Evolutionary conservation across 1,140 invertebrate species (phyloP), one percentile per base, ranked within the genome.

Genomic region (Lineus longissimus): DNA sequence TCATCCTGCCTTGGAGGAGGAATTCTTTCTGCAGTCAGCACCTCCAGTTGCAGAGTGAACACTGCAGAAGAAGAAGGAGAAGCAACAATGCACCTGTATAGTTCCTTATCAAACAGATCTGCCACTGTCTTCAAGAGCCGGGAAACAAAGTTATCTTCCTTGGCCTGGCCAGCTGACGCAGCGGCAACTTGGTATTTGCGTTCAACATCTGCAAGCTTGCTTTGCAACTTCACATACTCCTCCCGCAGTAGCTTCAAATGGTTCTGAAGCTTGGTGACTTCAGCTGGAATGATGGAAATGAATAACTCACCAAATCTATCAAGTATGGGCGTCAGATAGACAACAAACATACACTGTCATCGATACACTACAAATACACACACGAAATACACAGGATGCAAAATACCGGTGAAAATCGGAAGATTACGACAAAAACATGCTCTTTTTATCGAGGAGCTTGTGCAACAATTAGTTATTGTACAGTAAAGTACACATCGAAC

Each of bases 141-240:
- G 6, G 88, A 86, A 2, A 93, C 88, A 84, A 95, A 96, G 73
- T 88, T 91, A 59, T 90, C 87, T 45, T 86, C 84, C 56, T 80
- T 81, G 11, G 80, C 73, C 61, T 81, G 82, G 62, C 82, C 82
- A 63, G 80, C 81, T 64, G 86, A 84, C 15, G 90, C 88, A 61
- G 87, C 85, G n/a, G 85, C 82, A 31, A 90, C 83, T 56, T 90
- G 90, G 76, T 91, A 92, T 77, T 93, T 92, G 64, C 87, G 86
- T 77, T 96, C 91, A 6, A 95, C 76, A 69, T 94, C 91, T 2
- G 86, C 86, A 74, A 91, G 89, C 64, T 88, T 86, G n/a, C 86
- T 86, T 75, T 95, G 92, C 17, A 97, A 83, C 81, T 94, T 94
- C 0, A 92, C 88, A 82, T 96, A 96, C 77, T 97, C 92, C 71